Evolutionary conservation across 2,888 invertebrate genomes (phyloP), one percentile per base, ranked within the genome.

Genomic region (Meiosimyza platycephala): DNA sequence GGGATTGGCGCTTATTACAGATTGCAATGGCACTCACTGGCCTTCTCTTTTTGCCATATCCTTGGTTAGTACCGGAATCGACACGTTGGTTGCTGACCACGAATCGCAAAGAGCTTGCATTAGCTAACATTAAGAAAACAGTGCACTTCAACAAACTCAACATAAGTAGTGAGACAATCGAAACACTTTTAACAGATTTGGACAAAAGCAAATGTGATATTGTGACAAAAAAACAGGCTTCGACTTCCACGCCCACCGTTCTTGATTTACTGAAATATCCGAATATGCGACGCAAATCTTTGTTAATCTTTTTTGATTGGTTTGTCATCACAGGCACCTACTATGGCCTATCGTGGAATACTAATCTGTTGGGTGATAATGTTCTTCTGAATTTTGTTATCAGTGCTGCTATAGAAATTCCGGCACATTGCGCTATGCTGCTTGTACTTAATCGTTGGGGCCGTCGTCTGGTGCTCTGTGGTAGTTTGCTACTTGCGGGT

Each of bases 11-110:
- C 78, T 88, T 88, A 80, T 87, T 94, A 70, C 93, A 93, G 84
- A 89, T 93, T 47, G 92, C 91, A 4, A 86, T 93, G 52, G 92
- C 93, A 0, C 80, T 93, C 60, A 93, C 93, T 0, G 92, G 93
- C 18, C 78, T 92, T 9, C 80, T 91, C 7, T 93, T 93, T 81
- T 87, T 93, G 78, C 87, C 89, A 65, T 93, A 93, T 82, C 92
- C 92, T 89, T 93, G 93, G 93, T 90, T 93, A 73, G 90, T 94
- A 79, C 93, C 93, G 0, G 93, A 94, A 85, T 93, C 93, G 0
- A 90, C 91, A 7, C 89, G 93, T 64, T 94, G 93, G 93, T 85
- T 93, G 73, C 81, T 93, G 68, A 90, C 91, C 0, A 91, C 92
- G 80, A 91, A 91, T 52, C 89, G 90, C 40, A 87, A 89, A 15